Percentiles rank a stretch among this genome's conserved stretches.
Conservation (phyloP, 2,113 vertebrate genomes). For the Lota lota region DNA sequence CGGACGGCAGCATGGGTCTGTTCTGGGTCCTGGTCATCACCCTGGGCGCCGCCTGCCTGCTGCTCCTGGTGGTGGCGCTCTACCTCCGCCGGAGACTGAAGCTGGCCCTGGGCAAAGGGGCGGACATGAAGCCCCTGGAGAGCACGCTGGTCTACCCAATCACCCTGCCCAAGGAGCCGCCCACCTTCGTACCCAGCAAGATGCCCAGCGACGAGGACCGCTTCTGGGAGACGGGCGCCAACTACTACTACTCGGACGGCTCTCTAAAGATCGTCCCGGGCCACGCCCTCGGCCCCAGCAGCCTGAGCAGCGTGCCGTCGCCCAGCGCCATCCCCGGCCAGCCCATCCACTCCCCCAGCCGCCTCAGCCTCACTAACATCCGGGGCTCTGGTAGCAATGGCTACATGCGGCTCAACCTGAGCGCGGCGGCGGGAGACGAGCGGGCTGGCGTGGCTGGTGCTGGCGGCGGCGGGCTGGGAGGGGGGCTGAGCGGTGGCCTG, state of each 20-base stretch:
- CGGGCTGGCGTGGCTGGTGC: slow-evolving; percentile 78
- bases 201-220: slow-evolving; percentile 82
- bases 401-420: slow-evolving; percentile 91
- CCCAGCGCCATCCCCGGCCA: slow-evolving; percentile 88
- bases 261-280: slow-evolving; percentile 96
- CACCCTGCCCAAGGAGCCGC: slow-evolving; percentile 88
- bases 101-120: slow-evolving; percentile 83
- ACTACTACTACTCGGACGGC: slow-evolving; percentile 93
- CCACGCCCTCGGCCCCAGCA: slow-evolving; percentile 81
- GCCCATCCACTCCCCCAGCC: slow-evolving; percentile 88
- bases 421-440: slow-evolving; percentile 79
- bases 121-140: slow-evolving; percentile 84
- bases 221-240: slow-evolving; percentile 90
- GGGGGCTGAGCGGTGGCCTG: slow-evolving; percentile 44
- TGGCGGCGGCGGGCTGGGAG: slow-evolving; percentile 71
- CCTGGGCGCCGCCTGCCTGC: slow-evolving; percentile 81
- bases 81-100: slow-evolving; percentile 86
- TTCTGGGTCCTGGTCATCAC: slow-evolving; percentile 92
- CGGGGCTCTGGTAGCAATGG: slow-evolving; percentile 89
- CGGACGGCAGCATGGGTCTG: slow-evolving; percentile 83
- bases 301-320: slow-evolving; percentile 74
- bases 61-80: slow-evolving; percentile 80
- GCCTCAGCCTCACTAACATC: slow-evolving; percentile 88
- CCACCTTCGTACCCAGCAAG: slow-evolving; percentile 85
- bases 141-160: slow-evolving; percentile 93